Conservation (phyloP, 1,140 invertebrate species). For the Heliothis virescens region DNA sequence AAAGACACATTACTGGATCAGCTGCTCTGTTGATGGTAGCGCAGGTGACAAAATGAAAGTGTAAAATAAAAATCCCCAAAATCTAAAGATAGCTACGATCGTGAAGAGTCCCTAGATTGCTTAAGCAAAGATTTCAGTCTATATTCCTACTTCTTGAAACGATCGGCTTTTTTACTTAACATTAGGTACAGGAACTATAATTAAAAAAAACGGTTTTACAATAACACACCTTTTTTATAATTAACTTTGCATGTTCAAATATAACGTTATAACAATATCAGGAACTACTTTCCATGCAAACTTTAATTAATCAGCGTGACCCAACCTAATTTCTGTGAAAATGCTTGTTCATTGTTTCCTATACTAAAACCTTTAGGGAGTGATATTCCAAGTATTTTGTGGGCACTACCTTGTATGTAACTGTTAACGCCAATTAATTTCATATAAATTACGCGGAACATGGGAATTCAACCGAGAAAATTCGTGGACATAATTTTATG, state of each 20-base stretch:
- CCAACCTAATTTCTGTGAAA: slow-evolving; percentile 24
- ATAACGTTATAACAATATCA: slow-evolving; percentile 14
- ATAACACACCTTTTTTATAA: not conserved
- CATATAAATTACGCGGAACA: slow-evolving; percentile 18
- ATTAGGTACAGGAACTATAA: not conserved
- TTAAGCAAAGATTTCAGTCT: no score
- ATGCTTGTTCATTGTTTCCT: slow-evolving; percentile 21
- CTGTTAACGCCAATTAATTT: slow-evolving; percentile 36
- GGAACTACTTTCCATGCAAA: slow-evolving; percentile 11
- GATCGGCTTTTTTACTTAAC: no score
- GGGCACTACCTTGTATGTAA: not conserved
- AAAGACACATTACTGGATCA: no score
- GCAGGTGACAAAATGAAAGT: no score
- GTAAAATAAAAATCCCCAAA: no score
- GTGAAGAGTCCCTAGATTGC: no score
- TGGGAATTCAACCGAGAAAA: slow-evolving; percentile 19
- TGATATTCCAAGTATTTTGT: slow-evolving; percentile 6
- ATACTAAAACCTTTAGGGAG: slow-evolving; percentile 7
- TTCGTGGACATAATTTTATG: not conserved
- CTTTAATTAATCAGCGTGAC: slow-evolving; percentile 25
- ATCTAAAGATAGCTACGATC: no score
- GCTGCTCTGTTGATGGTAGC: no score
- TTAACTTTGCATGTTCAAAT: not conserved
- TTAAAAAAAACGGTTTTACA: not conserved
- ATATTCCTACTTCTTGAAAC: no score